Conservation (phyloP, 1,140 invertebrate genomes). For the Drosophila subobscura region DNA sequence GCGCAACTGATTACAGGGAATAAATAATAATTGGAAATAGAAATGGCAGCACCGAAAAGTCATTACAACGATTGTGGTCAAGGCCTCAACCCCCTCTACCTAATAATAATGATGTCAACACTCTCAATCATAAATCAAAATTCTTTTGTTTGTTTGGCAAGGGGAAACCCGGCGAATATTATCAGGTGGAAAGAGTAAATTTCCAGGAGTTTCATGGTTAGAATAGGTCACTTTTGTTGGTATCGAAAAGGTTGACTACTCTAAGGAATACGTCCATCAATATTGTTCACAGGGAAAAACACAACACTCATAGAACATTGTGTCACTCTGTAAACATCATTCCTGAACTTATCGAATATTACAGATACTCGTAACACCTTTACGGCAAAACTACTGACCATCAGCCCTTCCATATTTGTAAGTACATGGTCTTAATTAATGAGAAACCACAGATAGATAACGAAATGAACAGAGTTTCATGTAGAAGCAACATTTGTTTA, state of each 20-base stretch:
- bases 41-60: constrained; percentile 3
- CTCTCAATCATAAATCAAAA: constrained; percentile 20
- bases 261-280: not conserved
- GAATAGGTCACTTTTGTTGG: too few relatives aligned
- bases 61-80: constrained; percentile 34
- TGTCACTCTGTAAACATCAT: too few relatives aligned
- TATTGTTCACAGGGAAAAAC: too few relatives aligned
- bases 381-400: constrained; percentile 16
- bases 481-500: not conserved
- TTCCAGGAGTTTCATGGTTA: not conserved
- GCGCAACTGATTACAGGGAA: constrained; percentile 13
- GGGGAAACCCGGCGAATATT: constrained; percentile 14
- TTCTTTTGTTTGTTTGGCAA: not conserved
- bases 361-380: constrained; percentile 7
- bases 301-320: too few relatives aligned
- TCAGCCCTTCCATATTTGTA: not conserved
- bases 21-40: not conserved
- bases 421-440: constrained; percentile 5
- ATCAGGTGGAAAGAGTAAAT: constrained; percentile 22
- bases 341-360: too few relatives aligned
- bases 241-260: too few relatives aligned
- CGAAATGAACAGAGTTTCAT: not conserved
- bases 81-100: constrained; percentile 4
- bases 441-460: constrained; percentile 25
- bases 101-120: not conserved